Conservation (phyloP, 2,888 invertebrate genomes). For the Acleris literana region DNA sequence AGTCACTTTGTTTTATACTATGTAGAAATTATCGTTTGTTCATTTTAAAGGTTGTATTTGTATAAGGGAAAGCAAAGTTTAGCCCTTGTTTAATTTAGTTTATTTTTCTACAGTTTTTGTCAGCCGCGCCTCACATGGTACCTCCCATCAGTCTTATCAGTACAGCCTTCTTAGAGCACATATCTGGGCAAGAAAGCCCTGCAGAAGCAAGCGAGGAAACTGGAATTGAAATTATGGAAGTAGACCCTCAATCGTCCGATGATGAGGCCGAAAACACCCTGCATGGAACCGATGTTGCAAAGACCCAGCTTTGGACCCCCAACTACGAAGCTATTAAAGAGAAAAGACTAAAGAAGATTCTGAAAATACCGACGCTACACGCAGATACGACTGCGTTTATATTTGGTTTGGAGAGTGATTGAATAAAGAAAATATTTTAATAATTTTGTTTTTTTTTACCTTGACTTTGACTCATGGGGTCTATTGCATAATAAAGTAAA, state of each 20-base stretch:
- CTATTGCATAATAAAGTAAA: too few species aligned
- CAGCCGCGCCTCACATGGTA: constrained; percentile 74
- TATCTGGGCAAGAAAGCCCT: constrained; percentile 60
- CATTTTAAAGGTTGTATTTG: too few species aligned
- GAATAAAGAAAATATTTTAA: constrained; percentile 9
- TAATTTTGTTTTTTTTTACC: constrained; percentile 14
- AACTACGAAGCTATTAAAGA: constrained; percentile 76
- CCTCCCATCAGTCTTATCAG: constrained; percentile 72
- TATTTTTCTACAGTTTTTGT: constrained; percentile 63
- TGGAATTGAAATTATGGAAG: constrained; percentile 50
- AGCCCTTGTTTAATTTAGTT: neutral
- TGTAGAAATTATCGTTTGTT: too few species aligned
- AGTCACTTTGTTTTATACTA: too few species aligned
- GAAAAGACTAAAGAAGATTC: constrained; percentile 70
- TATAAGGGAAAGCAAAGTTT: too few species aligned
- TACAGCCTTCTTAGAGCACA: constrained; percentile 69
- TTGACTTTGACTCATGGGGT: neutral
- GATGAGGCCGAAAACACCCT: constrained; percentile 57
- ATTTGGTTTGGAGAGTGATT: constrained; percentile 54
- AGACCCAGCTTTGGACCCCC: constrained; percentile 67
- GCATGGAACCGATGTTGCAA: constrained; percentile 52
- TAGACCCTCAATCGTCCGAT: constrained; percentile 60
- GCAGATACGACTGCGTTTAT: constrained; percentile 56
- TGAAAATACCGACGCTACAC: constrained; percentile 62
- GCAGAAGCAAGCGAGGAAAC: constrained; percentile 49